Base-by-base conservation (phyloP, 2,797 vertebrate species). In the Acropternis orthonyx region DNA sequence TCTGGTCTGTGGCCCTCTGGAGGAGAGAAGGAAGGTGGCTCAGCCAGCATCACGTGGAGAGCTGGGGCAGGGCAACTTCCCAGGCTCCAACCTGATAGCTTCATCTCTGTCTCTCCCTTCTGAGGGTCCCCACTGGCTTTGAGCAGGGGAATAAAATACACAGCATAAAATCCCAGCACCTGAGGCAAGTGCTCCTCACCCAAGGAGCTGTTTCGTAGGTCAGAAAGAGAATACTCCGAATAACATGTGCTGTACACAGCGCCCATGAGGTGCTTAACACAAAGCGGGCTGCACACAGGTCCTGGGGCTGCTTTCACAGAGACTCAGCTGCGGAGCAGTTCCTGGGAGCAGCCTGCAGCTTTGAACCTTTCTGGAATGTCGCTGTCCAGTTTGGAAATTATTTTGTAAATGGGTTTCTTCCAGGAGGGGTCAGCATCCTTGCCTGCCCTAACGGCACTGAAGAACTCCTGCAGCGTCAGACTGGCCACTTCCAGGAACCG, bases 391-490 rank as follows among this genome's bases (percentile, higher is more conserved):
- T 99, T 99, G 44, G 99, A 99, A 98, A 99, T 99, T 39, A 99
- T 99, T 98, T 99, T 99, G 98, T 99, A 99, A 96, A 99, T 99
- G 92, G 99, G 98, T 97, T 99, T 99, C 96, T 99, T 99, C 99
- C 99, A 99, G n/a, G 99, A 99, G 36, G 99, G 98, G 93, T 99
- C 99, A 0, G 98, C 97, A 24, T 99, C 99, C 98, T 98, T 99
- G 95, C 98, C 97, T 1, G 98, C 85, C 67, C 98, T 98, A 77
- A 99, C 97, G 8, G 99, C 99, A 0, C 97, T 98, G 98, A 99
- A 99, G 97, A 99, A 99, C 94, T 99, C 99, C 79, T 98, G 98
- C 88, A 99, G 97, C 4, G 99, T 99, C 97, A 99, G 97, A 95
- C 99, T 99, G 91, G 99, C 98, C 55, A 99, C 98, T 96, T 99